Base-by-base conservation (phyloP, 2,888 invertebrate species). In the Bursaphelenchus okinawaensis region DNA sequence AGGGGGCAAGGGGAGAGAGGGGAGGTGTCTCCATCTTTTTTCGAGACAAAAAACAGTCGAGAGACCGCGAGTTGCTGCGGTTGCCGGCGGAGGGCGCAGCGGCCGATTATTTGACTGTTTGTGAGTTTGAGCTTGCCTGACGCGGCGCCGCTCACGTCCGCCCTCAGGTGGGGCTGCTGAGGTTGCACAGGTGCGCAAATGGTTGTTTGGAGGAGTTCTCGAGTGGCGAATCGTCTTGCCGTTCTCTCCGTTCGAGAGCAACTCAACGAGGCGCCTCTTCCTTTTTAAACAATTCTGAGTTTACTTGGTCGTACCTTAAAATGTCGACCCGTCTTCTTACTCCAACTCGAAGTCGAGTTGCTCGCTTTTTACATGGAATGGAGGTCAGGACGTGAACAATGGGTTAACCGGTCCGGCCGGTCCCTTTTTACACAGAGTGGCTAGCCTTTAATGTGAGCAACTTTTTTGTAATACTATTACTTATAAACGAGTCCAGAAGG, bases 201-300 rank as follows among this genome's bases (percentile, higher is more conserved):
- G 16, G 40, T 16, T 40, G 1, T 40, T 40, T 12, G 40, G n/a
- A n/a, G 40, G 40, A n/a, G 16, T 40, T 40, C 12, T 40, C 40
- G 40, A 40, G 40, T 16, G 40, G 40, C n/a, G 40, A 40, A 40
- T 40, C 40, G 12, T 12, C 40, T n/a, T n/a, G 40, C 52, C 22
- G 52, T 52, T 52, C 52, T 20, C 24, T 52, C 52, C 20, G 22
- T 52, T 52, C 52, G 40, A 40, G 40, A 40, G 40, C 40, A n/a
- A 12, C 40, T 40, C 16, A 40, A 40, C 16, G n/a, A 40, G 40
- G 40, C 40, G 16, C 40, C n/a, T 40, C 40, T 40, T n/a, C n/a
- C 40, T 40, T 40, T n/a, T 40, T 40, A 12, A 40, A 40, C 40
- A 40, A 16, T 3, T 4, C n/a, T 4, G 12, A 12, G 6, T 40